Evolutionary conservation across 2,888 invertebrate genomes (phyloP), one percentile per base, ranked within the genome.

Genomic region (Fragum fragum): DNA sequence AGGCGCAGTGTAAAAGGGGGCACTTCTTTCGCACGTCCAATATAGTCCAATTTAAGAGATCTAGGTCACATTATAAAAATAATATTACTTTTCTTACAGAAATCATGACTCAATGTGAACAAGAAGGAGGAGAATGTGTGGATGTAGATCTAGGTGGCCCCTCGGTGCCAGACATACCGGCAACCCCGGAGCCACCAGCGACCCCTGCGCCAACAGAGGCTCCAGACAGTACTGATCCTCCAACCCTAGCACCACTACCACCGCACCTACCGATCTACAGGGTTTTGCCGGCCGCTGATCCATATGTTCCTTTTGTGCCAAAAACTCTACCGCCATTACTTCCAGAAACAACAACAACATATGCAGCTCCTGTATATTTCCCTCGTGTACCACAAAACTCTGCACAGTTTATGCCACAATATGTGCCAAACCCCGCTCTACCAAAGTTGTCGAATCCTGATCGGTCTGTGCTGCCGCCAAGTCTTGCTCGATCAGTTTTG

Each of bases 121-220:
- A 39, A 23, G 85, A 85, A 63, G 85, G 81, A 7, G 85, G 85
- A 0, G 81, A 81, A 26, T 85, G 85, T 57, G 63, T 79, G 6
- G 79, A 85, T 32, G 79, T 81, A 6, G 81, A 82, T 70, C 79
- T 85, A 26, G 66, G 42, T 3, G 71, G 42, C 7, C 68, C 80
- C 3, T 53, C 71, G n/a, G 26, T 69, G 23, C 74, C 66, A 0
- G 21, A 36, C 36, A 11, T 32, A 29, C 23, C 23, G 26, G 16
- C 61, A 36, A 3, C 18, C 21, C 14, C 66, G 2, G 21, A 21
- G 26, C n/a, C 42, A 23, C 23, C 23, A 29, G 16, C 59, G 52
- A 1, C 16, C 26, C 11, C 63, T 52, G 16, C 69, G 68, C 36
- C 57, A 66, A 74, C 11, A 68, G 52, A 29, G 39, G 63, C 26